phyloP scores from a whole-genome alignment of 2,797 vertebrate species.

The Selene dorsalis region DNA sequence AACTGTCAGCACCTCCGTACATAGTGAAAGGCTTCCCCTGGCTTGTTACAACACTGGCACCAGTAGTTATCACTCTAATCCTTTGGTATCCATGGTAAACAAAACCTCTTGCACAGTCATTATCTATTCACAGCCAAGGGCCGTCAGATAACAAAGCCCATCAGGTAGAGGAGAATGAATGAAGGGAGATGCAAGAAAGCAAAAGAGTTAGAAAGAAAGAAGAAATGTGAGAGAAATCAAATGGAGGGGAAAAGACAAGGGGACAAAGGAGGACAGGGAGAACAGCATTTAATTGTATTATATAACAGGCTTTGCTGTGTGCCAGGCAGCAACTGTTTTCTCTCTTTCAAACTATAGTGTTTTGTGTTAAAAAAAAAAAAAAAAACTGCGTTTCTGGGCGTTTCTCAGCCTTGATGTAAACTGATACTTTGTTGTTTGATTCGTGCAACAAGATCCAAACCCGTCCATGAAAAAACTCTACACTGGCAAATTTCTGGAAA shows the following conservation, averaged over 20 bases:
- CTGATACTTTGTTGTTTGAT: constrained; percentile 59
- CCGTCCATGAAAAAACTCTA: constrained; percentile 45
- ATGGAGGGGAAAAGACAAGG: constrained; percentile 23
- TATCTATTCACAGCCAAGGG: constrained; percentile 76
- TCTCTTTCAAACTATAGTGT: constrained; percentile 58
- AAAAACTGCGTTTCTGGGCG: constrained; percentile 48
- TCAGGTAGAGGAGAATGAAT: constrained; percentile 51
- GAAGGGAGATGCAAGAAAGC: constrained; percentile 45
- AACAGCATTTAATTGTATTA: constrained; percentile 75
- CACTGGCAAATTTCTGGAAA: constrained; percentile 41
- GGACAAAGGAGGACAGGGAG: constrained; percentile 54
- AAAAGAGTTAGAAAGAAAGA: constrained; percentile 46
- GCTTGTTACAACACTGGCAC: constrained; percentile 75
- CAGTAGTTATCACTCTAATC: constrained; percentile 77
- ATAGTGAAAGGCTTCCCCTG: constrained; percentile 58
- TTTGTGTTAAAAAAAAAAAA: constrained; percentile 43
- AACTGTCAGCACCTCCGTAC: constrained; percentile 76
- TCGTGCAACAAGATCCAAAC: constrained; percentile 52
- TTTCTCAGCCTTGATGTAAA: constrained; percentile 66
- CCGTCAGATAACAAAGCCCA: constrained; percentile 69
- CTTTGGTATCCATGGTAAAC: constrained; percentile 73
- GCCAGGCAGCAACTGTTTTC: constrained; percentile 73
- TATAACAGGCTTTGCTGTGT: constrained; percentile 66
- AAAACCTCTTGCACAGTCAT: constrained; percentile 73
- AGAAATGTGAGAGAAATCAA: constrained; percentile 49